phyloP scores from a whole-genome alignment of 23 tunicate genomes.

The Halocynthia aurantium region DNA sequence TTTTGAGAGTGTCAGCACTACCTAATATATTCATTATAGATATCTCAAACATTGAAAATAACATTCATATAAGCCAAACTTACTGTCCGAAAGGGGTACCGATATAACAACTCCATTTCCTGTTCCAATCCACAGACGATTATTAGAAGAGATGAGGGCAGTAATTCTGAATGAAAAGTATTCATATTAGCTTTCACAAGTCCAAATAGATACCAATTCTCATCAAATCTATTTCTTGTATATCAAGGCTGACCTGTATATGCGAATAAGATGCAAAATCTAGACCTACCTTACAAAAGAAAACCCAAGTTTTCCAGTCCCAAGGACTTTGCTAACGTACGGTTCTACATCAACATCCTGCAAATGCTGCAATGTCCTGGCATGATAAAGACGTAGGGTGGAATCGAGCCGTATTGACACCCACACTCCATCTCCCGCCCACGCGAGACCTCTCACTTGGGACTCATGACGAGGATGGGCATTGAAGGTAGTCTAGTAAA shows the following conservation, averaged over 20 bases:
- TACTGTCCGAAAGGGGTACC: conserved; percentile 79
- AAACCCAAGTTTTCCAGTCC: conserved; percentile 74
- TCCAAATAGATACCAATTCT: neutral
- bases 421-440: conserved; percentile 92
- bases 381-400: conserved; percentile 73
- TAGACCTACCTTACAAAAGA: conserved; percentile 73
- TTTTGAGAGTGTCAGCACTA: no score
- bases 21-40: no score
- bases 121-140: conserved; percentile 89
- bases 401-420: conserved; percentile 80
- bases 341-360: conserved; percentile 93
- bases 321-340: conserved; percentile 86
- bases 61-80: neutral
- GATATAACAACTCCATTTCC: conserved; percentile 92
- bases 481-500: conserved; percentile 36
- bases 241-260: no score
- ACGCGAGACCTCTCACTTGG: conserved; percentile 64
- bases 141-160: conserved; percentile 37
- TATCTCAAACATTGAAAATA: no score
- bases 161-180: conserved; percentile 44
- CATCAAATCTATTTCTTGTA: no score
- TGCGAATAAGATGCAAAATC: no score
- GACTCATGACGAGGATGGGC: conserved; percentile 94
- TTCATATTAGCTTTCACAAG: neutral
- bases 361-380: conserved; percentile 62